Percentiles rank a stretch among this genome's conserved stretches.
Conservation (phyloP, 2,797 vertebrate genomes). For the Vireo griseus region DNA sequence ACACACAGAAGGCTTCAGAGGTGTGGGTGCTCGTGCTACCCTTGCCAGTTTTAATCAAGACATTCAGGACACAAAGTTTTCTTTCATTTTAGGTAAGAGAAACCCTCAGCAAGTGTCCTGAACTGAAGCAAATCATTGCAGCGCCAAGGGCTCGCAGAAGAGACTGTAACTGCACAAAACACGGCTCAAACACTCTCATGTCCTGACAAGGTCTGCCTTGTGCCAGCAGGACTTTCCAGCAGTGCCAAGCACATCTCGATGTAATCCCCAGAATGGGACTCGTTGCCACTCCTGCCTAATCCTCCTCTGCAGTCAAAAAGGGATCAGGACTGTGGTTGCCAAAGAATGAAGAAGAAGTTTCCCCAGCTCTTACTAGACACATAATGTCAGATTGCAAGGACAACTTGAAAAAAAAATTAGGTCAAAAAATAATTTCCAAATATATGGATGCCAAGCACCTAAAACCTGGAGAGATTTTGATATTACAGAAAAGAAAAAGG, state of each 20-base stretch:
- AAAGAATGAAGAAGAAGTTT: neutral
- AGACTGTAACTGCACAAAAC: neutral
- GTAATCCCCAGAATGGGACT: neutral
- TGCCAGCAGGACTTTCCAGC: neutral
- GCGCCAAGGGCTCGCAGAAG: neutral
- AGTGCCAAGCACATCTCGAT: neutral
- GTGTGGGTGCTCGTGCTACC: accelerated
- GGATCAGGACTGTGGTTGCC: neutral
- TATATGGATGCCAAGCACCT: neutral
- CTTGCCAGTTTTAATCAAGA: neutral
- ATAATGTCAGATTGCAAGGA: neutral
- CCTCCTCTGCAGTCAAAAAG: neutral
- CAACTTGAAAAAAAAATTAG: neutral
- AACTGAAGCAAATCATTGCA: neutral
- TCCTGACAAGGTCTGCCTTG: neutral
- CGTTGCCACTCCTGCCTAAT: neutral
- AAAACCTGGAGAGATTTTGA: neutral
- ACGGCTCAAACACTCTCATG: accelerated
- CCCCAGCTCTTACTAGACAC: neutral
- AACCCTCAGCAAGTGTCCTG: neutral
- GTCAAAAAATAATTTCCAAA: neutral
- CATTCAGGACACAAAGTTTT: neutral
- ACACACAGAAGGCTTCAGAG: neutral
- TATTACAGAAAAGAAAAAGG: neutral
- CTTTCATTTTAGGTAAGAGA: neutral